These are phyloP conservation scores for Sphinx pinastri DNA, from an alignment of 2,888 invertebrate species.

Conservation along the genomic window DNA sequence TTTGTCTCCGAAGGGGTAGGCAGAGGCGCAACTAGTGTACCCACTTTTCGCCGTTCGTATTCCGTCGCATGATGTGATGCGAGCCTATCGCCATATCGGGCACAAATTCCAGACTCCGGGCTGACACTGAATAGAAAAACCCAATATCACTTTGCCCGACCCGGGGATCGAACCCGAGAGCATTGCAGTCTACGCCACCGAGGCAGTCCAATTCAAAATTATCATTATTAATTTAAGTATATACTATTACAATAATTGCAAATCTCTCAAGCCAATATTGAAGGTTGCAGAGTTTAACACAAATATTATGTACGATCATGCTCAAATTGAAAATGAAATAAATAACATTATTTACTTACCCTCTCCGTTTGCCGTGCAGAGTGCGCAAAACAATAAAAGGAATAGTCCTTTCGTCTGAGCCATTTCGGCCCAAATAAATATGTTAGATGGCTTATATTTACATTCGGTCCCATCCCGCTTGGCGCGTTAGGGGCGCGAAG, in stretches of 20 bases:
- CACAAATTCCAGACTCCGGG: too few relatives aligned
- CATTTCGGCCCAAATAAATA: conserved; percentile 74
- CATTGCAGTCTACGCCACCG: too few relatives aligned
- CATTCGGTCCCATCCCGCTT: conserved; percentile 75
- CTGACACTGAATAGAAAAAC: too few relatives aligned
- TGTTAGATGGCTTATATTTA: conserved; percentile 60
- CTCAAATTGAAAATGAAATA: conserved; percentile 51
- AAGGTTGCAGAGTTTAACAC: conserved; percentile 8
- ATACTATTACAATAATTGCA: not conserved
- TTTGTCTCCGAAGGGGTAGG: too few relatives aligned
- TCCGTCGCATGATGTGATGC: too few relatives aligned
- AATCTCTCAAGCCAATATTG: not conserved
- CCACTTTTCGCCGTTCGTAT: too few relatives aligned
- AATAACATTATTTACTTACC: conserved; percentile 70
- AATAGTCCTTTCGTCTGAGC: conserved; percentile 65
- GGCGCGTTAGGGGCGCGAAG: conserved; percentile 43
- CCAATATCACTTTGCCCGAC: too few relatives aligned
- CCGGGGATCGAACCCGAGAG: too few relatives aligned
- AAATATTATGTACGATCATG: conserved; percentile 59
- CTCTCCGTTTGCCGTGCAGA: conserved; percentile 60
- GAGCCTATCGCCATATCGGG: too few relatives aligned
- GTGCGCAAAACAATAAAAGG: conserved; percentile 68
- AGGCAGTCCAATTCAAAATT: too few relatives aligned
- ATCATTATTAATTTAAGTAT: too few relatives aligned
- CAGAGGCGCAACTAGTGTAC: too few relatives aligned